phyloP scores from a whole-genome alignment of 2,797 vertebrate genomes.

The Sebastes miniatus region DNA sequence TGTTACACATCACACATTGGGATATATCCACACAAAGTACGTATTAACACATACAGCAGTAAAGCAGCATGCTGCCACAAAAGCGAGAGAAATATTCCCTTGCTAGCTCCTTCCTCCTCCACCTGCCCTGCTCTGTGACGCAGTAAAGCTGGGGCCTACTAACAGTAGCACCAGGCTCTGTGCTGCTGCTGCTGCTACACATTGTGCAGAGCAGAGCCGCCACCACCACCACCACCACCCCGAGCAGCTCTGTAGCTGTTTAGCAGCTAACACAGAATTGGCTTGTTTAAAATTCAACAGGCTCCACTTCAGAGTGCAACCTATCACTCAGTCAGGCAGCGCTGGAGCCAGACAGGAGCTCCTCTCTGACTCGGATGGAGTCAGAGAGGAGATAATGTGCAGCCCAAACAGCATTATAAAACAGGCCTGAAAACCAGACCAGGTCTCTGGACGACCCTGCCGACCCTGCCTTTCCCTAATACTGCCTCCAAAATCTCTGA shows the following conservation, averaged over 20 bases:
- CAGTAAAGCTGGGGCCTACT: constrained; percentile 58
- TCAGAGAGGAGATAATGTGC: constrained; percentile 19
- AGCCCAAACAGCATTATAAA: constrained; percentile 53
- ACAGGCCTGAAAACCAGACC: constrained; percentile 24
- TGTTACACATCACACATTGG: not conserved
- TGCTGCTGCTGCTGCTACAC: constrained; percentile 31
- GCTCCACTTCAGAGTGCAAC: constrained; percentile 43
- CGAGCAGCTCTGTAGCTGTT: constrained; percentile 32
- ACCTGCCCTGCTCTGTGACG: constrained; percentile 58
- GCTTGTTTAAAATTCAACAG: constrained; percentile 72
- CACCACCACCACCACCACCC: not conserved
- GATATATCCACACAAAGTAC: not conserved
- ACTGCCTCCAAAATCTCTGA: constrained; percentile 7
- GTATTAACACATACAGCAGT: not conserved
- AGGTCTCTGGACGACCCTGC: constrained; percentile 2
- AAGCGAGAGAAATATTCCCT: constrained; percentile 2
- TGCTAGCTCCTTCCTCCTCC: constrained; percentile 32
- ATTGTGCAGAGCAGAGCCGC: constrained; percentile 22
- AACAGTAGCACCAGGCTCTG: constrained; percentile 28
- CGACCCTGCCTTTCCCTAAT: constrained; percentile 2
- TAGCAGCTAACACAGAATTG: constrained; percentile 43
- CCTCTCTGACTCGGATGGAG: constrained; percentile 37
- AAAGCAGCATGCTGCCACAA: not conserved
- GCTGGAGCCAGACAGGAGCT: constrained; percentile 37
- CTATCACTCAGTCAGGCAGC: constrained; percentile 48